Base-by-base conservation (phyloP, 2,113 vertebrate species). In the Paratilapia polleni region DNA sequence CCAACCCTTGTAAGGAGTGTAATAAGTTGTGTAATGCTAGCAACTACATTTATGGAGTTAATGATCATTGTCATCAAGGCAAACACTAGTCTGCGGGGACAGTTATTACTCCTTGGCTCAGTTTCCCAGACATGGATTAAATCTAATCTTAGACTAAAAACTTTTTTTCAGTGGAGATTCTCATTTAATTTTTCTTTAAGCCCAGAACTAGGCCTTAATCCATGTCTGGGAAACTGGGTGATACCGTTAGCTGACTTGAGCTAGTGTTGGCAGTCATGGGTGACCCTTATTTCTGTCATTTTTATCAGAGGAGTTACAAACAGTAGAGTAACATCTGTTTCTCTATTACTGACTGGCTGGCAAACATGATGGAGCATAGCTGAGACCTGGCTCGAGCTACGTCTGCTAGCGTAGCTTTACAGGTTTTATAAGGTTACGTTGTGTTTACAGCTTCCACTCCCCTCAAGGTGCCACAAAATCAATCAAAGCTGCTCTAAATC, bases 81-180 rank as follows among this genome's bases (percentile, higher is more conserved):
- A 68, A 47, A 47, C 38, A 36, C 28, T 62, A 8, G 5, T 47
- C 24, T 0, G 26, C 26, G 52, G 26, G 26, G 26, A 7, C 26
- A 73, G 11, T 2, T 31, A 52, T n/a, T 73, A 0, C 10, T 31
- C 43, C 13, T 73, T 54, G 52, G 47, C 0, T 73, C 4, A 73
- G 47, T 73, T 73, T 73, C 31, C 68, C 1, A 34, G 68, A 54
- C 26, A 54, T 73, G 6, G 19, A 19, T 73, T 73, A 73, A 49
- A 12, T 13, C 26, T 49, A 43, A 8, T 70, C 15, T 12, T 49
- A 52, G 52, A 52, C 47, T 73, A 31, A 31, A 73, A 8, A 1
- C 0, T 19, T 70, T 70, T 31, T 19, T 49, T 70, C 41, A 70
- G 26, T 15, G 43, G 17, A 52, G 47, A 52, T 52, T 47, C 14